Evolutionary conservation across 2,888 invertebrate genomes (phyloP), one percentile per base, ranked within the genome.

Genomic region (Dromius quadrimaculatus): DNA sequence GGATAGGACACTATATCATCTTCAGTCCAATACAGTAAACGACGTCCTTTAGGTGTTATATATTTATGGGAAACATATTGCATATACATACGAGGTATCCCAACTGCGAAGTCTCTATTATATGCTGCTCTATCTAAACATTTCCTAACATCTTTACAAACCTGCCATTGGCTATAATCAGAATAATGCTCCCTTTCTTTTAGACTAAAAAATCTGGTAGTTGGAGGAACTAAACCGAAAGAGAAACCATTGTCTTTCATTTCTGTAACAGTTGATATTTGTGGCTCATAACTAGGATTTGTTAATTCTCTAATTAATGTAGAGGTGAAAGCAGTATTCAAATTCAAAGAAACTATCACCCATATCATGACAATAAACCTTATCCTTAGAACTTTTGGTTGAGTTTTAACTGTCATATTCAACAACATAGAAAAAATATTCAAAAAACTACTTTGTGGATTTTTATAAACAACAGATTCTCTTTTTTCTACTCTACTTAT

Each of bases 1-100:
- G 80, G 79, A 74, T 77, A 79, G 9, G 76, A 77, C 2, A 78
- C 77, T 0, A 80, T 76, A 15, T 77, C 76, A 1, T 77, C 71
- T 23, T 76, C 73, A 43, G 80, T 75, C 54, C 76, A 76, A 57
- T 77, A 75, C 15, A 79, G 72, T 20, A 76, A 61, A 0, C 76
- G 75, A 2, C 66, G 72, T 13, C 76, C 75, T 19, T 75, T 74
- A 15, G 71, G 43, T 32, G 76, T 75, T n/a, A 76, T 72, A 34
- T 77, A 77, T 36, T 74, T 75, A 28, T 74, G 74, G 9, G 75
- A 73, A 9, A 76, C 63, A 72, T 78, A 79, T 59, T 78, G 73
- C 34, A 79, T 74, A 61, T 77, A 77, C 19, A 79, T 66, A 61
- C 77, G 74, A 13, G 78, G 76, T 9, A 77, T 75, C n/a, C 79